Evolutionary conservation across 2,888 invertebrate species (phyloP), one percentile per base, ranked within the genome.

Genomic region (Julus scandinavius): DNA sequence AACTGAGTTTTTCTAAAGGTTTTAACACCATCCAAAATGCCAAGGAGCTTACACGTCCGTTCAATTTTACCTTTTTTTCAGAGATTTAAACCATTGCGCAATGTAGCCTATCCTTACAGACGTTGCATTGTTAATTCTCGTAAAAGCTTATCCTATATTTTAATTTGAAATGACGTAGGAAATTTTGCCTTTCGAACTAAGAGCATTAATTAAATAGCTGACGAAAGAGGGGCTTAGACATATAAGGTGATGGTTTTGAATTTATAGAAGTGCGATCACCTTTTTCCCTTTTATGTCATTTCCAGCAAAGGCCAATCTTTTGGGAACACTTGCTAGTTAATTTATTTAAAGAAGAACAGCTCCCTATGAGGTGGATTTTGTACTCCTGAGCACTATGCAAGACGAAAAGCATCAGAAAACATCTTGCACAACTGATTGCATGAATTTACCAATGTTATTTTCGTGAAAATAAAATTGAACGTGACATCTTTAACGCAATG

Each of bases 181-280:
- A 5, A 17, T 17, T 29, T 58, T 58, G 58, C 58, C 17, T 58
- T 58, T n/a, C 58, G 2, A 72, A 29, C 72, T 20, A 20, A 29
- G 20, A 20, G 9, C 72, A 20, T 72, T 9, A 20, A 72, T 72
- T n/a, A 72, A 9, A 72, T 20, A 72, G 7, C 20, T 72, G 72
- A 29, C 29, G 11, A 72, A 72, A 72, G 20, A 29, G 2, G 72
- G 6, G 9, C 29, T 20, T 72, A 72, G 6, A 63, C 13, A n/a
- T 63, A 72, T 20, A 72, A 29, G 20, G 20, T 20, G 9, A 72
- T 72, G 20, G 72, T 20, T 72, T n/a, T 6, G 72, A 29, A 72
- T 72, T 72, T 72, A 20, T 72, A 63, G 2, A 20, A 72, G 72
- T 72, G 29, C 29, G 72, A 72, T 72, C 72, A 72, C 72, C 72